Evolutionary conservation across 2,888 invertebrate species (phyloP), one percentile per base, ranked within the genome.

Genomic region (Geophilus truncorum): DNA sequence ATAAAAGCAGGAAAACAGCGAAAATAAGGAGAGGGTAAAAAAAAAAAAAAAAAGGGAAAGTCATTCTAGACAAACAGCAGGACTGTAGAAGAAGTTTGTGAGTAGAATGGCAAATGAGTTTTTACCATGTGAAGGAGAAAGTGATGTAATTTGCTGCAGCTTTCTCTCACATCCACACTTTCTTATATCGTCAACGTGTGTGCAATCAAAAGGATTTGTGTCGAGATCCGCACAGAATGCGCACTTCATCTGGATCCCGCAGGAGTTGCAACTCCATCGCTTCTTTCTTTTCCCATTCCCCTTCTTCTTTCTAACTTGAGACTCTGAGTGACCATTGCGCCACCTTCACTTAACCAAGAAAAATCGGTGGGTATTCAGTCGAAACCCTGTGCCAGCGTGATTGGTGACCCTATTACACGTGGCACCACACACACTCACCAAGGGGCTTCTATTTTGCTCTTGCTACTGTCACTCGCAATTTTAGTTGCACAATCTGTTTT

Each of bases 281-380:
- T 51, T 32, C 32, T 51, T 51, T 21, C 7, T 21, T 51, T 51
- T 21, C 2, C 3, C 51, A 7, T 21, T n/a, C 15, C n/a, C 7
- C 51, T 51, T 51, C 51, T 21, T 3, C 51, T n/a, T 21, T n/a
- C 15, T n/a, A 18, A 18, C 18, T 51, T 18, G 70, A 70, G 25
- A 25, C 70, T 5, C 70, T 12, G 15, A 25, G 25, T 70, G 70
- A 70, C 70, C 70, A 28, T 28, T 25, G 70, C 70, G 15, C 28
- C 28, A 25, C 70, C 70, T 70, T n/a, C 70, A 70, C 70, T 70
- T 70, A 70, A 23, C 70, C 70, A 28, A 70, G 70, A 70, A 70
- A 70, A 70, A 70, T 23, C 10, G 70, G 70, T 70, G 70, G 28
- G 25, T n/a, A 70, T 70, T 70, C 70, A 70, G 28, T 23, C 28